Conservation (phyloP, 2,888 invertebrate species). For the Platerodrilus igneus region DNA sequence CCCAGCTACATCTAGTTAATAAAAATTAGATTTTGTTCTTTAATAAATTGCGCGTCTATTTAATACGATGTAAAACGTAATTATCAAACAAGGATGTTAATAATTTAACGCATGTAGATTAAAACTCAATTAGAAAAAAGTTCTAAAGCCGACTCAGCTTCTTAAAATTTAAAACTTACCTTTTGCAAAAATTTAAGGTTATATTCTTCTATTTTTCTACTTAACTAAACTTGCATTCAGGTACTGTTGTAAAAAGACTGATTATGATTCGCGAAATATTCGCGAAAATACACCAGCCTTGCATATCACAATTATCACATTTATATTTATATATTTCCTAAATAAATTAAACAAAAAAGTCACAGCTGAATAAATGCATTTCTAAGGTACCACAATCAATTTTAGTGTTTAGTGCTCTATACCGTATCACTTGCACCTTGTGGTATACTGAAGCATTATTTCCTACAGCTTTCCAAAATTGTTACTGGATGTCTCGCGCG, state of each 20-base stretch:
- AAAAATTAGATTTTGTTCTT: background rate
- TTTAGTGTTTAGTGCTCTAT: conserved; percentile 25
- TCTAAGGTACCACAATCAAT: conserved; percentile 30
- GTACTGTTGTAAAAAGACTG: conserved; percentile 29
- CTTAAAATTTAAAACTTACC: too few species aligned
- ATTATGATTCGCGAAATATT: conserved; percentile 29
- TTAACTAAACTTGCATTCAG: conserved; percentile 31
- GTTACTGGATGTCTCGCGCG: conserved; percentile 21
- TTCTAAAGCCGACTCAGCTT: too few species aligned
- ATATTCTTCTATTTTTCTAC: conserved; percentile 26
- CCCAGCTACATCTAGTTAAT: conserved; percentile 12
- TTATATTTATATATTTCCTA: conserved; percentile 25
- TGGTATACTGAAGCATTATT: conserved; percentile 25
- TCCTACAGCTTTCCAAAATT: conserved; percentile 19
- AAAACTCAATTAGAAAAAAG: too few species aligned
- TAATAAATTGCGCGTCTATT: background rate
- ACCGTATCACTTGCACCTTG: conserved; percentile 27
- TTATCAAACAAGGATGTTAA: conserved; percentile 8
- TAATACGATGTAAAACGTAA: too few species aligned
- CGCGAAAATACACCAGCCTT: conserved; percentile 31
- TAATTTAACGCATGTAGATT: conserved; percentile 3
- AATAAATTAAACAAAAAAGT: conserved; percentile 27
- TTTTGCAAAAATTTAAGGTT: conserved; percentile 19
- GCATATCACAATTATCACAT: conserved; percentile 32
- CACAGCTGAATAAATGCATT: conserved; percentile 28